A percentile compares a stretch with the other conserved stretches of the same genome.
Conservation (phyloP, 2,888 invertebrate genomes). For the Plutella xylostella region DNA sequence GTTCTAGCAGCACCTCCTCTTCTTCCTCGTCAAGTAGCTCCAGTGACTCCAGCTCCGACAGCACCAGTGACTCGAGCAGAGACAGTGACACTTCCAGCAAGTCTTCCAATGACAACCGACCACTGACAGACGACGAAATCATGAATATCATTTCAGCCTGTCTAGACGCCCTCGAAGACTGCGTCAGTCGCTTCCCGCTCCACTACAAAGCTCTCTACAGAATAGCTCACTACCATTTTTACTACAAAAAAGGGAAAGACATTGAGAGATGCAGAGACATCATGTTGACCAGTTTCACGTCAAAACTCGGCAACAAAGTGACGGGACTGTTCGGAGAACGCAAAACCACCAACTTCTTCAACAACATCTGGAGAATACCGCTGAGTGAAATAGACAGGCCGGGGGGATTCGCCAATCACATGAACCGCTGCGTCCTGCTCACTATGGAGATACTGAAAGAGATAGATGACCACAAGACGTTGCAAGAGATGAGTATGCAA, state of each 20-base stretch:
- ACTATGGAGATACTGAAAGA: slow-evolving; percentile 85
- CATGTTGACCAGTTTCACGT: slow-evolving; percentile 76
- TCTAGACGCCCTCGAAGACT: slow-evolving; percentile 84
- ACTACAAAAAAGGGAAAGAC: slow-evolving; percentile 76
- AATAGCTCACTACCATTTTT: slow-evolving; percentile 85
- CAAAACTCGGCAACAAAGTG: slow-evolving; percentile 74
- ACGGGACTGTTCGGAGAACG: slow-evolving; percentile 88
- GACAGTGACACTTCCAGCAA: slow-evolving; percentile 66
- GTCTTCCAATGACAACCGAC: slow-evolving; percentile 41
- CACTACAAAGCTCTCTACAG: slow-evolving; percentile 95
- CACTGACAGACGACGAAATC: slow-evolving; percentile 65
- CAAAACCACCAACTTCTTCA: slow-evolving; percentile 89
- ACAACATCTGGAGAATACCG: slow-evolving; percentile 94
- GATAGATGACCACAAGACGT: slow-evolving; percentile 81
- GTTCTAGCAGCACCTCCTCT: slow-evolving; percentile 47
- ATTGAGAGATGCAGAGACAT: slow-evolving; percentile 78
- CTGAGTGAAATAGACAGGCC: slow-evolving; percentile 90
- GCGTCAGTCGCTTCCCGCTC: slow-evolving; percentile 86
- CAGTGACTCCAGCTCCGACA: slow-evolving; percentile 64
- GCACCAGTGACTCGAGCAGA: slow-evolving; percentile 60
- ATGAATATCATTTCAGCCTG: slow-evolving; percentile 75
- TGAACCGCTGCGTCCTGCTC: slow-evolving; percentile 86
- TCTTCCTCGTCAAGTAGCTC: slow-evolving; percentile 68
- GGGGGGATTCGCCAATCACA: slow-evolving; percentile 92
- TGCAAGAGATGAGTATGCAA: slow-evolving; percentile 84